phyloP scores from a whole-genome alignment of 2,113 vertebrate species.

The Rattus rattus region DNA sequence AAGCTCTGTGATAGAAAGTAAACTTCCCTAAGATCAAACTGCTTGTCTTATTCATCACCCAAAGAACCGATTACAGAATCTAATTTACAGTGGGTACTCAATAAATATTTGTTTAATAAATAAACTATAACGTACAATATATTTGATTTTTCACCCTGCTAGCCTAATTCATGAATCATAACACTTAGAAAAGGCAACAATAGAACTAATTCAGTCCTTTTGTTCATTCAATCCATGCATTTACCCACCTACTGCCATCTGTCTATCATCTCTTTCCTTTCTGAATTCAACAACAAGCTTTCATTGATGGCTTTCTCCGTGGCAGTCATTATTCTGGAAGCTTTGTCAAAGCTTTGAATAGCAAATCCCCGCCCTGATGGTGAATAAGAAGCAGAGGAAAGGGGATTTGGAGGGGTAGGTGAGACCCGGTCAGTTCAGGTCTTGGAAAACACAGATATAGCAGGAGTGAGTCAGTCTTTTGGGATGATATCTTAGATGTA shows the following conservation, averaged over 20 bases:
- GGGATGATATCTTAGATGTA: too few relatives aligned
- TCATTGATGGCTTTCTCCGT: neutral
- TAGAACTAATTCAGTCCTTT: constrained; percentile 9
- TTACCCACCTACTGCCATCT: neutral
- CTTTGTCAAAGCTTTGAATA: neutral
- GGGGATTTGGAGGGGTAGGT: neutral
- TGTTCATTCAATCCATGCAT: neutral
- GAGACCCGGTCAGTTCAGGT: too few relatives aligned
- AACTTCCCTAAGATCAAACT: neutral
- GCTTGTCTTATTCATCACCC: constrained; percentile 42
- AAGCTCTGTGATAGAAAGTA: constrained; percentile 9
- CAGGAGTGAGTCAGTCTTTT: too few relatives aligned
- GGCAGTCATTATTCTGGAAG: neutral
- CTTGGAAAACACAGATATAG: neutral
- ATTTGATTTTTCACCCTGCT: constrained; percentile 36
- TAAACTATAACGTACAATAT: constrained; percentile 58
- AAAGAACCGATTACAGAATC: constrained; percentile 53
- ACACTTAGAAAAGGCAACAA: neutral
- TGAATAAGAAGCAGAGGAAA: neutral
- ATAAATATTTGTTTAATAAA: constrained; percentile 73
- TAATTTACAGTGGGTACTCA: constrained; percentile 57
- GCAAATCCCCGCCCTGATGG: neutral
- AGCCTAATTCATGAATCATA: constrained; percentile 34
- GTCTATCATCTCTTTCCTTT: neutral
- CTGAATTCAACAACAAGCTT: neutral